A percentile compares a stretch with the other conserved stretches of the same genome.
Evolutionary conservation across 1,140 invertebrate genomes (phyloP).

Genomic region (Drosophila mayri): DNA sequence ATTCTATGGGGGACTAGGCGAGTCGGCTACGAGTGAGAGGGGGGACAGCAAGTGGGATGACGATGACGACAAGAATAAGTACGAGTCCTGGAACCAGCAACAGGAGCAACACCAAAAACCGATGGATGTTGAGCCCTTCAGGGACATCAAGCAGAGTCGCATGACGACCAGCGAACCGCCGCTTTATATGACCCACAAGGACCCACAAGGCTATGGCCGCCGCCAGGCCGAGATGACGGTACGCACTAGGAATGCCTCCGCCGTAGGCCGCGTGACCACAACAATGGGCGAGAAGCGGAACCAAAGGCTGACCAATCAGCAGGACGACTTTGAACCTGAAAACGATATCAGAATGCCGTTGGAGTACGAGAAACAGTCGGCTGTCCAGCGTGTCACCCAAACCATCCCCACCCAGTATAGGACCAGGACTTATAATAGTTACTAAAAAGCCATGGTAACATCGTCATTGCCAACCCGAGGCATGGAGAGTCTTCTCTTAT

Average conservation of each 20-base stretch:
- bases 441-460: background rate
- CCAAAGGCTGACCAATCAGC: background rate
- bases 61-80: background rate
- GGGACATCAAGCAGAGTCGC: background rate
- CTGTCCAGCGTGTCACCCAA: constrained; percentile 41
- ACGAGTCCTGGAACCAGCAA: background rate
- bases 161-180: background rate
- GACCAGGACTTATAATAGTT: constrained; percentile 9
- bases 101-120: background rate
- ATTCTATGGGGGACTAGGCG: background rate
- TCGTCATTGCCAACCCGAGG: background rate
- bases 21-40: too few species aligned
- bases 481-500: background rate
- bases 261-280: background rate
- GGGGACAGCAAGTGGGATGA: background rate
- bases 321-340: background rate
- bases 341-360: constrained; percentile 23
- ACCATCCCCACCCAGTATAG: background rate
- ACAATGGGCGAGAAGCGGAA: constrained; percentile 28
- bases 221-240: background rate
- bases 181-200: background rate
- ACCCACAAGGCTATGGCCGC: too few species aligned
- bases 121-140: background rate
- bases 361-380: constrained; percentile 44
- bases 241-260: background rate